A percentile compares a stretch with the other conserved stretches of the same genome.
Conservation (phyloP, 2,797 vertebrate species). For the Buceros bicornis region DNA sequence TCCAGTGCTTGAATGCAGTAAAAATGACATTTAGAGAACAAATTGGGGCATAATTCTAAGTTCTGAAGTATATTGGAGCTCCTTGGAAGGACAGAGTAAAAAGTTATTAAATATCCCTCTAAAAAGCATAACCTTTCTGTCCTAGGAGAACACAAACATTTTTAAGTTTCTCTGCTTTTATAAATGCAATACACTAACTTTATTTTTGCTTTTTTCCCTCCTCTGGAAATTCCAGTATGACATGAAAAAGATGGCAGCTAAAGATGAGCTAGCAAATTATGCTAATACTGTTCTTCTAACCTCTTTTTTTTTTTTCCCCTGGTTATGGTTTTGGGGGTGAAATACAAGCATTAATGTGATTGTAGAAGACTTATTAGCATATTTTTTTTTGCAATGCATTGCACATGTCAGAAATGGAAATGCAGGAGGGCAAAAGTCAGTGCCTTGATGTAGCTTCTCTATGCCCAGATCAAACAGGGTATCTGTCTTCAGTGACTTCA, state of each 20-base stretch:
- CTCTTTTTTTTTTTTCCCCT: background rate
- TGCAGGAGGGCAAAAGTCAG: background rate
- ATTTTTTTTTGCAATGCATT: background rate
- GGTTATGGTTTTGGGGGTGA: background rate
- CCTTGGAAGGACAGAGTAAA: background rate
- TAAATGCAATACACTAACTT: background rate
- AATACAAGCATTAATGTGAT: background rate
- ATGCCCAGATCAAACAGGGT: background rate
- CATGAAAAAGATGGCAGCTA: background rate
- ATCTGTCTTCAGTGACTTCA: background rate
- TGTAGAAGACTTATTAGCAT: background rate
- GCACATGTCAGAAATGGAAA: background rate
- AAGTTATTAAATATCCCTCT: background rate
- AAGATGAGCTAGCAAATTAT: background rate
- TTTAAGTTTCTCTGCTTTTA: background rate
- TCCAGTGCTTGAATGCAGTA: conserved; percentile 34
- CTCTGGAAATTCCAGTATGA: background rate
- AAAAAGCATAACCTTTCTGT: background rate
- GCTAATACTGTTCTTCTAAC: background rate
- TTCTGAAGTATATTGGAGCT: background rate
- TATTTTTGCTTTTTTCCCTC: background rate
- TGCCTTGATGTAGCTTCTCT: background rate
- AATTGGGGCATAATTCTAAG: conserved; percentile 22
- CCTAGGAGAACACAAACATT: background rate
- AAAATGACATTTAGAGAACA: conserved; percentile 52